Percentiles rank a stretch among this genome's conserved stretches.
These are phyloP conservation scores for Vulpes lagopus DNA, from an alignment of 2,113 vertebrate species.

Conservation along the genomic window DNA sequence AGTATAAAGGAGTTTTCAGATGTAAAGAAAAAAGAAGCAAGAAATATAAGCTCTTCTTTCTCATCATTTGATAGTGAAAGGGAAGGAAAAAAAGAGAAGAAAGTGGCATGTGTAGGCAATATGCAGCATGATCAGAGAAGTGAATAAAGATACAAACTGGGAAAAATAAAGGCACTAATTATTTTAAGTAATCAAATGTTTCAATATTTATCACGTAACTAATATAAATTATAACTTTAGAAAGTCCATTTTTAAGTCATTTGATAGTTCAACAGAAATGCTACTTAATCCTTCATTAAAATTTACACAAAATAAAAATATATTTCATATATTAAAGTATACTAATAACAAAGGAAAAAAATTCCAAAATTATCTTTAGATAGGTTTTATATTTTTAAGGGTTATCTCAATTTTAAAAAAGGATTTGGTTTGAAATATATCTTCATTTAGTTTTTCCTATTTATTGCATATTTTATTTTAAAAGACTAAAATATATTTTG, in stretches of 20 bases:
- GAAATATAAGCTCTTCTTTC: background rate
- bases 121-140: background rate
- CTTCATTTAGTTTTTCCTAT: conserved; percentile 45
- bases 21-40: conserved; percentile 9
- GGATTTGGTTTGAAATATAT: background rate
- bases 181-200: conserved; percentile 34
- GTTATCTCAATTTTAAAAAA: background rate
- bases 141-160: background rate
- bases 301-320: conserved; percentile 33
- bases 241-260: conserved; percentile 41
- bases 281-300: conserved; percentile 46
- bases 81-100: conserved; percentile 19
- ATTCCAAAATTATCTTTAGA: background rate
- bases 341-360: background rate
- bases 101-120: background rate
- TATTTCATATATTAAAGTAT: background rate
- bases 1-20: background rate
- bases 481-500: conserved; percentile 56
- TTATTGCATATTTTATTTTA: conserved; percentile 64
- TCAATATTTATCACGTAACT: background rate
- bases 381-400: background rate
- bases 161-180: conserved; percentile 26
- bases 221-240: conserved; percentile 32
- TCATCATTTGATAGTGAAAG: background rate
- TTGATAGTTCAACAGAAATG: background rate